Conservation (phyloP, 2,113 vertebrate species). For the Calonectris borealis region DNA sequence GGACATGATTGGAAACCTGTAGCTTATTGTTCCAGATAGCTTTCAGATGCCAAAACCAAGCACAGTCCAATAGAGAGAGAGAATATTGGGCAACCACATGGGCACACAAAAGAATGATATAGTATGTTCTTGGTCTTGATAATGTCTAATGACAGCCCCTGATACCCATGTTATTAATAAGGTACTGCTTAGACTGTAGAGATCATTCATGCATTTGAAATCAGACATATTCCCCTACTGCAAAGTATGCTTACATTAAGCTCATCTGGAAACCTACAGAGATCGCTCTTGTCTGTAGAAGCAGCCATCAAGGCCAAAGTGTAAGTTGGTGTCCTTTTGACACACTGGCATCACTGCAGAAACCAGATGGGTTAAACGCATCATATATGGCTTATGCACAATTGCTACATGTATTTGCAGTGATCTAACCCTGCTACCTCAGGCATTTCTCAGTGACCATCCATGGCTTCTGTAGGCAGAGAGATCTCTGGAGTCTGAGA, state of each 20-base stretch:
- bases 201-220: neutral
- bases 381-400: neutral
- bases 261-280: neutral
- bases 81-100: conserved; percentile 27
- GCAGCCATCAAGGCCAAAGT: neutral
- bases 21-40: conserved; percentile 62
- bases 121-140: conserved; percentile 3
- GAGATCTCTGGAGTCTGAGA: neutral
- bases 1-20: conserved; percentile 63
- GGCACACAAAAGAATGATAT: conserved; percentile 30
- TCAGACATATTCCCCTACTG: neutral
- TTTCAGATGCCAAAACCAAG: conserved; percentile 51
- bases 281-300: neutral
- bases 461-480: neutral
- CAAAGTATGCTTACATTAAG: neutral
- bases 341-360: neutral
- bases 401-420: neutral
- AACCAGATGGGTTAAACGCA: neutral
- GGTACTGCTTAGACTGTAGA: neutral
- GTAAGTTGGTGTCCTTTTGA: neutral
- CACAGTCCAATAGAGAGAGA: neutral
- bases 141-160: neutral
- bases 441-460: neutral
- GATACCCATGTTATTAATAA: neutral
- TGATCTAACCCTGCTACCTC: neutral